A percentile compares a stretch with the other conserved stretches of the same genome.
Evolutionary conservation across 2,113 vertebrate species (phyloP).

Genomic region (Microcebus tavaratra): DNA sequence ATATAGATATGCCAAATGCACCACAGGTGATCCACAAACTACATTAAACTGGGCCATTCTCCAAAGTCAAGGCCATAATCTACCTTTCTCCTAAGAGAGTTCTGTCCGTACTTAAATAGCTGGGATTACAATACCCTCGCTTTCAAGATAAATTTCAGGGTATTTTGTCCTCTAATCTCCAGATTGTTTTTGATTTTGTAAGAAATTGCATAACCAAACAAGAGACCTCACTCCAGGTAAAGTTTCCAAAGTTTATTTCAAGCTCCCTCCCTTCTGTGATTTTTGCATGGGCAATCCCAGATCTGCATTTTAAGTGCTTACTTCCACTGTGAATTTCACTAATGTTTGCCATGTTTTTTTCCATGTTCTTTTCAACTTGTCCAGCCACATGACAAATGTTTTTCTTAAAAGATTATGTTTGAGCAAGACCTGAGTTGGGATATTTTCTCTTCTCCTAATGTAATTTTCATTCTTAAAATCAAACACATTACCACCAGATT

Average conservation of each 20-base stretch:
- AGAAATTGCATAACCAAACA: neutral
- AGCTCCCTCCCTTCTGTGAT: neutral
- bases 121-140: neutral
- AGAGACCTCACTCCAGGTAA: neutral
- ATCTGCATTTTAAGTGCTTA: neutral
- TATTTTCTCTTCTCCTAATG: neutral
- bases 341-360: slow-evolving; percentile 26
- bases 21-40: neutral
- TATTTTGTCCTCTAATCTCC: neutral
- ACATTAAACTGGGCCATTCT: neutral
- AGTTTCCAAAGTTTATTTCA: neutral
- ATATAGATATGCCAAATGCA: neutral
- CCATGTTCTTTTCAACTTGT: neutral
- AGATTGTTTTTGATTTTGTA: neutral
- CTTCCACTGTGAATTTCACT: neutral
- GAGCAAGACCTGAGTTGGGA: neutral
- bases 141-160: neutral
- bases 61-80: slow-evolving; percentile 14
- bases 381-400: neutral
- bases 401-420: slow-evolving; percentile 26
- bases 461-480: neutral
- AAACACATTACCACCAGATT: neutral
- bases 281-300: neutral
- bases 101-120: neutral
- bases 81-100: neutral